Evolutionary conservation across 2,797 vertebrate species (phyloP), one percentile per base, ranked within the genome.

Genomic region (Acanthiza pusilla): DNA sequence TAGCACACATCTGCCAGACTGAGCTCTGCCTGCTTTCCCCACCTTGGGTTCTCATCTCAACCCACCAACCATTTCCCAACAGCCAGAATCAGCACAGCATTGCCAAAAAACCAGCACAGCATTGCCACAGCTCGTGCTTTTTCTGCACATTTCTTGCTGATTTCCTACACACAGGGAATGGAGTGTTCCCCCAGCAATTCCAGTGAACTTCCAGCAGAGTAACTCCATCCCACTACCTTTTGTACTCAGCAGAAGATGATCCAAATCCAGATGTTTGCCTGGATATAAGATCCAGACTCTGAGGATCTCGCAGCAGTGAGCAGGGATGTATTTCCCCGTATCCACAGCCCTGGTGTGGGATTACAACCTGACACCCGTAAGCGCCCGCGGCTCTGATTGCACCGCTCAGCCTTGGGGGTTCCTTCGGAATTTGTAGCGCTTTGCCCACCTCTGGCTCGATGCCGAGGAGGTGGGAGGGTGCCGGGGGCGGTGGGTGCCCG

Each of bases 301-400:
- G 29, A 3, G 0, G 2, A 25, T 23, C 30, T 43, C 3, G 26
- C 54, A 38, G 62, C 53, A 16, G 29, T 2, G 50, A 40, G 29
- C 62, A 23, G 38, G 27, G 58, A 4, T 30, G 38, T 3, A 2
- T 40, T 48, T 23, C 13, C 42, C 22, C 13, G 17, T 13, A 6
- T 5, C 48, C 71, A 30, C 6, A 68, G 38, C 8, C 2, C 10
- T 5, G 14, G 3, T 6, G 23, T 5, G 32, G 48, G 54, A 32
- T 23, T 17, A 29, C 48, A 48, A 1, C 25, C 67, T 6, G 8
- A 84, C 20, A 38, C 19, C 25, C 34, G 4, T 1, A 23, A 10
- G 29, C 3, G 3, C 48, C n/a, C 51, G 5, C 2, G 36, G 48
- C 10, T 55, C 30, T 70, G 4, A 0, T 0, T 19, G 38, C 7